Evolutionary conservation across 2,888 invertebrate species (phyloP).

Genomic region (Willowsia nigromaculata): DNA sequence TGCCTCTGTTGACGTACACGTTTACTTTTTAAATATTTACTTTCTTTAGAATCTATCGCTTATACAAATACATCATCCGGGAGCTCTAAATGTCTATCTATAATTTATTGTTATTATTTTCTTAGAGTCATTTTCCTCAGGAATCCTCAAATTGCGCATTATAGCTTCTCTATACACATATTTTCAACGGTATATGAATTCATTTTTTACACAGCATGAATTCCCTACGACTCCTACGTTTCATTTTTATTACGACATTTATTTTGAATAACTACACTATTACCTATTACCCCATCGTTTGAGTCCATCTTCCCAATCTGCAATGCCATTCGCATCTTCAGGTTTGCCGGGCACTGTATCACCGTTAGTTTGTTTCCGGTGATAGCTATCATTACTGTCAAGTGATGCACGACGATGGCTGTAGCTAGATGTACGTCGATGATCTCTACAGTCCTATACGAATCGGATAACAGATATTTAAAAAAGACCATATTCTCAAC

Average conservation of each 20-base stretch:
- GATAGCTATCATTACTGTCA: slow-evolving; percentile 60
- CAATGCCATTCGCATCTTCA: slow-evolving; percentile 82
- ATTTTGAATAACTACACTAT: not conserved
- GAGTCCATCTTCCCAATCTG: slow-evolving; percentile 85
- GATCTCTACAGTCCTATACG: slow-evolving; percentile 58
- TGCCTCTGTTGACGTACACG: not conserved
- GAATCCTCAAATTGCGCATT: not conserved
- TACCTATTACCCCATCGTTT: slow-evolving; percentile 83
- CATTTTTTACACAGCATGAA: not conserved
- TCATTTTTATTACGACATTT: not conserved
- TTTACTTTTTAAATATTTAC: not conserved
- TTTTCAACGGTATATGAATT: not conserved
- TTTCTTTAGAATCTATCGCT: not conserved
- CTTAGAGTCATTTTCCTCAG: not conserved
- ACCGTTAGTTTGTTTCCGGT: slow-evolving; percentile 42
- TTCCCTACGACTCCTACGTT: not conserved
- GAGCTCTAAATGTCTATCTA: not conserved
- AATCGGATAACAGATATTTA: not conserved
- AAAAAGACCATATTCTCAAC: too few relatives aligned
- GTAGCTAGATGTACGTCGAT: slow-evolving; percentile 35
- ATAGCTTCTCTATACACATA: not conserved
- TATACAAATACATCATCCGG: not conserved
- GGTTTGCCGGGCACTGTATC: slow-evolving; percentile 57
- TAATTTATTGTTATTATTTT: not conserved
- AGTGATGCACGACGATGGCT: slow-evolving; percentile 56